phyloP scores from a whole-genome alignment of 2,113 vertebrate species.

The Reinhardtius hippoglossoides region DNA sequence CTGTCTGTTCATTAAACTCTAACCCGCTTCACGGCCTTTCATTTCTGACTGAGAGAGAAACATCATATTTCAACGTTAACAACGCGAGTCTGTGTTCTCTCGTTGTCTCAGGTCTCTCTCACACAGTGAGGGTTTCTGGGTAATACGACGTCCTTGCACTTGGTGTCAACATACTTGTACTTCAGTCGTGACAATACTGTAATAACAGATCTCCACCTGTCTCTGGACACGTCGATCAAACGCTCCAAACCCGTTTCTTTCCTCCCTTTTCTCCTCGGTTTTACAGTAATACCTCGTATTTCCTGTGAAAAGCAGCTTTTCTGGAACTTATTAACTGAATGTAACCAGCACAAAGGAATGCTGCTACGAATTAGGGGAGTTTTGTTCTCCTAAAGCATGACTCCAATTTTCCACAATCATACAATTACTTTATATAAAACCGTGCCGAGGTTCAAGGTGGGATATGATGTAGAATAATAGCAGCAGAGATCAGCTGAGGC shows the following conservation, averaged over 20 bases:
- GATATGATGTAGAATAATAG: slow-evolving; percentile 20
- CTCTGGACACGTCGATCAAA: not conserved
- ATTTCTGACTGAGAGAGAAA: not conserved
- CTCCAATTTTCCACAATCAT: slow-evolving; percentile 48
- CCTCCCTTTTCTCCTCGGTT: not conserved
- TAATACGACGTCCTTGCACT: too few species aligned
- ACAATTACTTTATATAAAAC: not conserved
- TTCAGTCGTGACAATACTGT: not conserved
- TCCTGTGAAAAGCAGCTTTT: not conserved
- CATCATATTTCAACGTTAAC: not conserved
- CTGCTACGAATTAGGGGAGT: slow-evolving; percentile 22
- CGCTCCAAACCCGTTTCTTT: not conserved
- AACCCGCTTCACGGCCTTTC: not conserved
- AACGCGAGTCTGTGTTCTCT: not conserved
- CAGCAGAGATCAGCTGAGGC: slow-evolving; percentile 1
- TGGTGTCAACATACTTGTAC: not conserved
- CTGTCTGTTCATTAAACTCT: not conserved
- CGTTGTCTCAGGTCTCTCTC: not conserved
- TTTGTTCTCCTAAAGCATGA: slow-evolving; percentile 29
- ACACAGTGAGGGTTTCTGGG: too few species aligned
- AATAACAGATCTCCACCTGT: not conserved
- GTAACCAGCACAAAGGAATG: slow-evolving; percentile 19
- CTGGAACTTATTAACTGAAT: slow-evolving; percentile 42
- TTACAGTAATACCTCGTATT: slow-evolving; percentile 1
- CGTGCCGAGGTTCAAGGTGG: slow-evolving; percentile 11